These are phyloP conservation scores for Enteromius treurensis DNA, from an alignment of 2,797 vertebrate species.

Conservation along the genomic window DNA sequence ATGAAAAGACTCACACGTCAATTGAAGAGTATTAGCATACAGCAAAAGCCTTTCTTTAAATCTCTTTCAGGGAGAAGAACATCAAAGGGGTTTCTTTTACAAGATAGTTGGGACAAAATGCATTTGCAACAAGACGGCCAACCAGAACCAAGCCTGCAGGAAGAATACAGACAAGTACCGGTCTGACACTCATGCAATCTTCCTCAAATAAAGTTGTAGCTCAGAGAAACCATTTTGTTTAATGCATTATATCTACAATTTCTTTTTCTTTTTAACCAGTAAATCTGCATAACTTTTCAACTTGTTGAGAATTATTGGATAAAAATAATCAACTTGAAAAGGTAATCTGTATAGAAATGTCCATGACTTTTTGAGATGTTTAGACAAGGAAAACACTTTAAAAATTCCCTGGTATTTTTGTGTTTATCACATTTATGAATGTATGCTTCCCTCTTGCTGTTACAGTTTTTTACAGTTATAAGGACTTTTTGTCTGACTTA, in stretches of 20 bases:
- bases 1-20: slow-evolving; percentile 74
- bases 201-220: slow-evolving; percentile 52
- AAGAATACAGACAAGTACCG: slow-evolving; percentile 51
- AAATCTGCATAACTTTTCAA: too few species aligned
- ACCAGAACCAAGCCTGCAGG: slow-evolving; percentile 60
- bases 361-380: neutral
- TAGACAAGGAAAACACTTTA: neutral
- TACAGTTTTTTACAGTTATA: too few species aligned
- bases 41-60: slow-evolving; percentile 59
- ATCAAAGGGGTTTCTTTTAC: slow-evolving; percentile 71
- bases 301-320: neutral
- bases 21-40: slow-evolving; percentile 72
- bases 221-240: slow-evolving; percentile 29
- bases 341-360: neutral
- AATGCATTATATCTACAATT: neutral
- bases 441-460: neutral
- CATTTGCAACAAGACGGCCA: slow-evolving; percentile 70
- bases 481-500: too few species aligned
- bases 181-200: slow-evolving; percentile 62
- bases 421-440: too few species aligned
- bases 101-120: slow-evolving; percentile 69
- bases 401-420: neutral
- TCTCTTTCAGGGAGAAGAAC: slow-evolving; percentile 64
- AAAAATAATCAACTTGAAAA: neutral
- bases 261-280: neutral